Conservation (phyloP, 2,113 vertebrate species). For the Pyrgilauda ruficollis region DNA sequence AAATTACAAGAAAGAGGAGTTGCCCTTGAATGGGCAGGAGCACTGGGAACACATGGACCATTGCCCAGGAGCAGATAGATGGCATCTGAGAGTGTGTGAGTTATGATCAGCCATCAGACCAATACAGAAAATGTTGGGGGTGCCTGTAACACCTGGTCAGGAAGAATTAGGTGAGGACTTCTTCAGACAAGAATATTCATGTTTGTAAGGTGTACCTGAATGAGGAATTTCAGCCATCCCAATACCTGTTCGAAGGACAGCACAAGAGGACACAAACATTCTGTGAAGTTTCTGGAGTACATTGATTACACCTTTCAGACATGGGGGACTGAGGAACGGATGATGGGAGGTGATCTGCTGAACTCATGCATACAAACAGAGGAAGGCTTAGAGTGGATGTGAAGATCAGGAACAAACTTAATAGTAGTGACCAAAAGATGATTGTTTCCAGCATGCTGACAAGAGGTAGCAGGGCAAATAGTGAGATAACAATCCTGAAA, state of each 20-base stretch:
- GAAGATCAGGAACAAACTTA: not conserved
- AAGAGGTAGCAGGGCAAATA: not conserved
- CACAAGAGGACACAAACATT: not conserved
- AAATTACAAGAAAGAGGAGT: rapidly evolving
- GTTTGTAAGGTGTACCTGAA: not conserved
- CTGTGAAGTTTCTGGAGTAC: not conserved
- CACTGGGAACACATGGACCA: not conserved
- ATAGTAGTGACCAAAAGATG: too few relatives aligned
- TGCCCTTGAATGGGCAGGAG: not conserved
- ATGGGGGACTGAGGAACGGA: not conserved
- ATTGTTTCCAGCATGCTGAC: not conserved
- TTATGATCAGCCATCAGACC: not conserved
- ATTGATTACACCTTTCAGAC: not conserved
- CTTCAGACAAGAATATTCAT: not conserved
- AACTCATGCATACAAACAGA: not conserved
- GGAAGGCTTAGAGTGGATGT: not conserved
- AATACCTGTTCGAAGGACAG: not conserved
- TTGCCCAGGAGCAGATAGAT: not conserved
- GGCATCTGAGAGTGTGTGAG: rapidly evolving
- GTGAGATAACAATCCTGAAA: not conserved
- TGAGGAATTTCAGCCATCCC: not conserved
- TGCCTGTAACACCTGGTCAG: not conserved
- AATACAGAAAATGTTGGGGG: rapidly evolving
- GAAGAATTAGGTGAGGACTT: not conserved
- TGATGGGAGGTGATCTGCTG: not conserved